Conservation (phyloP, 2,797 vertebrate genomes). For the Danio kyathit region DNA sequence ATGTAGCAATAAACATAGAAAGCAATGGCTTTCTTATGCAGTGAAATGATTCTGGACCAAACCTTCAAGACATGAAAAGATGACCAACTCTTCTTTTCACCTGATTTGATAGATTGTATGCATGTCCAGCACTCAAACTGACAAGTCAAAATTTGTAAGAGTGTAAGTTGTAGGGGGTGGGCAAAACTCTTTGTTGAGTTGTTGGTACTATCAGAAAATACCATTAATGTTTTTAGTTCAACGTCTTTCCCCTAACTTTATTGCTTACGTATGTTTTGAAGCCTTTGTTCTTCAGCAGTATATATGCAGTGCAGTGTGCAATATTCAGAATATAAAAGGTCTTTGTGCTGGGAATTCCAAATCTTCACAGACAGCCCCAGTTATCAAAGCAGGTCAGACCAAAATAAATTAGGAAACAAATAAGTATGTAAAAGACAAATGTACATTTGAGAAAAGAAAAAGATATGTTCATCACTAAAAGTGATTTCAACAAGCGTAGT, state of each 20-base stretch:
- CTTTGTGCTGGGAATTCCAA: conserved; percentile 80
- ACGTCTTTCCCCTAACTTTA: conserved; percentile 46
- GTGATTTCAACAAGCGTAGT: conserved; percentile 85
- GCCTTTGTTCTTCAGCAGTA: conserved; percentile 33
- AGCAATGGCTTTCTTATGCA: conserved; percentile 64
- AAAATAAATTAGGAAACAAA: neutral
- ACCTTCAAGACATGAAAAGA: conserved; percentile 39
- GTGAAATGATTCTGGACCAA: conserved; percentile 60
- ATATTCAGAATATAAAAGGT: conserved; percentile 72
- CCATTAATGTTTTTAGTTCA: conserved; percentile 29
- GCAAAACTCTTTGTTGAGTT: conserved; percentile 56
- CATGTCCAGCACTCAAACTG: conserved; percentile 58
- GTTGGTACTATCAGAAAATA: conserved; percentile 53
- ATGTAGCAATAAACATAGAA: conserved; percentile 79
- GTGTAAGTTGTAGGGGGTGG: neutral
- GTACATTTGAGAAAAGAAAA: conserved; percentile 78
- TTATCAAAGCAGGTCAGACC: conserved; percentile 15
- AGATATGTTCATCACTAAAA: conserved; percentile 79
- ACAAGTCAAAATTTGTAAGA: conserved; percentile 82
- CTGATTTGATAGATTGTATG: neutral
- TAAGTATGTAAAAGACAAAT: conserved; percentile 48
- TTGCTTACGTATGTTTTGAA: conserved; percentile 48
- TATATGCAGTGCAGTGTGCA: conserved; percentile 64
- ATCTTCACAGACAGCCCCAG: conserved; percentile 66
- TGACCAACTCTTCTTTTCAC: neutral